phyloP scores from a whole-genome alignment of 2,888 invertebrate species.

The Eupithecia pulchellata region DNA sequence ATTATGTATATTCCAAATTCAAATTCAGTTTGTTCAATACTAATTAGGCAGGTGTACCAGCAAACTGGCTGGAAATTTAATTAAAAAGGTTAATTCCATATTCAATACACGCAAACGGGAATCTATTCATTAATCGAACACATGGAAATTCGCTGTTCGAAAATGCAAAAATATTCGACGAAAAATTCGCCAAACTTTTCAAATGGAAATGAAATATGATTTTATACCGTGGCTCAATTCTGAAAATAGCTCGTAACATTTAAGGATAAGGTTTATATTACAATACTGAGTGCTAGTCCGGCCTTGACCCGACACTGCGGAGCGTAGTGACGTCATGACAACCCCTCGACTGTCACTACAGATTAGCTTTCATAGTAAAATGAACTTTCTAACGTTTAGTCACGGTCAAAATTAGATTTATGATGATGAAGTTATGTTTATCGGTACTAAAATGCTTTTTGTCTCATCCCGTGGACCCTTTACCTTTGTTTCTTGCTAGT shows the following conservation, averaged over 20 bases:
- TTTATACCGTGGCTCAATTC: constrained; percentile 13
- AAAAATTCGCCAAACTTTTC: constrained; percentile 26
- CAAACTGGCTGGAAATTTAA: neutral
- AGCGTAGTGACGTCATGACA: constrained; percentile 55
- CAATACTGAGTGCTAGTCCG: constrained; percentile 29
- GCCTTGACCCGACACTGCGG: constrained; percentile 53
- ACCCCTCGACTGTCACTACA: constrained; percentile 29
- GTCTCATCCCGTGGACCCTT: neutral
- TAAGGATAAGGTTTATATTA: constrained; percentile 19
- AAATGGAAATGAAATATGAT: constrained; percentile 30
- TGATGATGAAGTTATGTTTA: neutral
- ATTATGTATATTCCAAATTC: neutral
- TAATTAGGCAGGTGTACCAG: neutral
- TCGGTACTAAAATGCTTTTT: neutral
- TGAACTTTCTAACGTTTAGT: constrained; percentile 6
- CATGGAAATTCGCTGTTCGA: constrained; percentile 16
- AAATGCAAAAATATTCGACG: constrained; percentile 16
- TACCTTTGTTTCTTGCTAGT: neutral
- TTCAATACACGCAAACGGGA: constrained; percentile 4
- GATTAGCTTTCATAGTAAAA: constrained; percentile 19
- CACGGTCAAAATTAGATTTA: constrained; percentile 6
- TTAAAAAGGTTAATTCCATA: constrained; percentile 4
- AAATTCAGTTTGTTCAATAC: neutral
- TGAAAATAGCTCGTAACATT: constrained; percentile 22
- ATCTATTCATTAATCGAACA: constrained; percentile 14